Evolutionary conservation across 2,888 invertebrate species (phyloP), one percentile per base, ranked within the genome.

Genomic region (Chromoteleia sp.): DNA sequence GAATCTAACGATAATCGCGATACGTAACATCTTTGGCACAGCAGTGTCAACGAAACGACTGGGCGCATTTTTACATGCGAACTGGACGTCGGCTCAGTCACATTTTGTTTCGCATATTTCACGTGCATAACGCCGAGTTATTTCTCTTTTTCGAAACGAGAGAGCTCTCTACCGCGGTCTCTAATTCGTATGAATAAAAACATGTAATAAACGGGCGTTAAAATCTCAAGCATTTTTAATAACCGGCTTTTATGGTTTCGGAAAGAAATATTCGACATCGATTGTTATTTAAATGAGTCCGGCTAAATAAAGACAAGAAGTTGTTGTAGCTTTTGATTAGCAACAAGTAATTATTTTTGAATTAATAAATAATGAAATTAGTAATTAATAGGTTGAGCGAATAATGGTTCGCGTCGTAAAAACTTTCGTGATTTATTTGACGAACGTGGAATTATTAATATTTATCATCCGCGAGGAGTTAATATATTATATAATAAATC

Each of bases 1-100:
- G 58, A 65, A 78, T 78, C 65, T 71, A 25, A 54, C 30, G 33
- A 41, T 63, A 58, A 63, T 71, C 14, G 12, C 43, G 63, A 77
- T 41, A 63, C 45, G 56, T 21, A 77, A 63, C 61, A 54, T 63
- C 30, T 77, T 71, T 41, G 10, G 45, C 30, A 43, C 12, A 12
- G 21, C 12, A 45, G 30, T 33, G 25, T 73, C 61, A 71, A 63
- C 73, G 19, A 52, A 50, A 39, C 3, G 19, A 41, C 21, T 30
- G 19, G 12, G 15, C 50, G 43, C 41, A 63, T 54, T 73, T 73
- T 21, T n/a, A 17, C 33, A 33, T 52, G 29, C n/a, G 2, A 48
- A 58, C 12, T 48, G 2, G 25, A 19, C n/a, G n/a, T n/a, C n/a
- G n/a, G n/a, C n/a, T n/a, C n/a, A n/a, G n/a, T n/a, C n/a, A n/a